These are phyloP conservation scores for Erebia palarica DNA, from an alignment of 2,888 invertebrate genomes.

Conservation along the genomic window DNA sequence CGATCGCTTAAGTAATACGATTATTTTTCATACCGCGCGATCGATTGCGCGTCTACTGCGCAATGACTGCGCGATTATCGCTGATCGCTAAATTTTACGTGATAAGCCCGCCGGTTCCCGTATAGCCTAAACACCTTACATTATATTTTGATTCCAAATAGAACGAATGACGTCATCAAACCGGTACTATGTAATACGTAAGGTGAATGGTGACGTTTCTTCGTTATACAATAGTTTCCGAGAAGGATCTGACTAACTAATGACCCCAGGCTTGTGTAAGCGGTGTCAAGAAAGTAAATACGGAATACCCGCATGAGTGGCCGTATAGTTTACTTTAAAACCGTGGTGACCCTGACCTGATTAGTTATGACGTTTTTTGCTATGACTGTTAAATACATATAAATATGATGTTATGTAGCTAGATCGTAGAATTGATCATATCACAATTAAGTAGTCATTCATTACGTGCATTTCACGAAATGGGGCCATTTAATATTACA, in stretches of 20 bases:
- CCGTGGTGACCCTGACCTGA: background rate
- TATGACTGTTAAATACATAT: no score
- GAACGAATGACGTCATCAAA: conserved; percentile 21
- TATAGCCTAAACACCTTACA: conserved; percentile 21
- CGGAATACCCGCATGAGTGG: conserved; percentile 9
- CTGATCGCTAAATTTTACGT: no score
- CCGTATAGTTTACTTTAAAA: background rate
- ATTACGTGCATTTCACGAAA: no score
- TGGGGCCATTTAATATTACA: no score
- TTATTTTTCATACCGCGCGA: no score
- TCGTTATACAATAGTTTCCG: conserved; percentile 4
- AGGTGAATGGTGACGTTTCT: conserved; percentile 18
- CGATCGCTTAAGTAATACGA: no score
- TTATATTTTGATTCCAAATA: conserved; percentile 19
- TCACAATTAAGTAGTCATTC: no score
- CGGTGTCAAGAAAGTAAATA: conserved; percentile 7
- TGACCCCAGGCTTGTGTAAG: background rate
- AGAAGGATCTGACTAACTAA: conserved; percentile 14
- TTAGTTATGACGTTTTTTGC: no score
- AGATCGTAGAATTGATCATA: no score
- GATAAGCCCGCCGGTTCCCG: conserved; percentile 8
- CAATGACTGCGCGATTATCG: no score
- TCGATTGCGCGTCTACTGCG: no score
- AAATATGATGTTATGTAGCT: no score
- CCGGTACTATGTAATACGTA: conserved; percentile 19